Conservation (phyloP, 2,888 invertebrate species). For the Drosophila affinis region DNA sequence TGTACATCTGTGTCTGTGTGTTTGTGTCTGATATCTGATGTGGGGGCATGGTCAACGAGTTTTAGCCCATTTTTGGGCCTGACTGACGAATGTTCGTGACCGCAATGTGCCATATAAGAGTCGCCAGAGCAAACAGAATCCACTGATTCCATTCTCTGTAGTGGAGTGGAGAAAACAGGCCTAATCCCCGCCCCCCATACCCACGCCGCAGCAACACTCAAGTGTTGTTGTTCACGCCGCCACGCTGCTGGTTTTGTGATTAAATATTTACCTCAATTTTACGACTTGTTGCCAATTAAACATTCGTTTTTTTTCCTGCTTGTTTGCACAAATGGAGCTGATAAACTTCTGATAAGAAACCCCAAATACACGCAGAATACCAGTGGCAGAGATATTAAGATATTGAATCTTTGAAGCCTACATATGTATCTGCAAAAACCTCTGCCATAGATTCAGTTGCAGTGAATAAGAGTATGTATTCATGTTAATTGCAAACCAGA, state of each 20-base stretch:
- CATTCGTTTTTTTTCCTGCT: slow-evolving; percentile 10
- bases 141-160: slow-evolving; percentile 11
- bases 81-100: slow-evolving; percentile 60
- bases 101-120: slow-evolving; percentile 66
- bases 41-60: slow-evolving; percentile 66
- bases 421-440: no score
- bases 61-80: slow-evolving; percentile 70
- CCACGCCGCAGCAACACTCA: not conserved
- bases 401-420: no score
- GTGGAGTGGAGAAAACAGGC: slow-evolving; percentile 8
- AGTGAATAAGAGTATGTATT: no score
- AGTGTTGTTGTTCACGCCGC: slow-evolving; percentile 11
- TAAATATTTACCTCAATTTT: slow-evolving; percentile 55
- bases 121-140: slow-evolving; percentile 23
- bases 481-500: slow-evolving; percentile 4
- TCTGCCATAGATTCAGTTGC: no score
- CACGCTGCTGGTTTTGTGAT: slow-evolving; percentile 6
- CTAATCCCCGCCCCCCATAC: slow-evolving; percentile 20
- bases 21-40: slow-evolving; percentile 11
- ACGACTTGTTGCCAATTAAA: slow-evolving; percentile 54
- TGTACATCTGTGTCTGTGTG: not conserved
- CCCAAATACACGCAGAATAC: not conserved
- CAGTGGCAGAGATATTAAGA: no score
- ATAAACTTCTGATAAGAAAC: slow-evolving; percentile 16
- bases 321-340: slow-evolving; percentile 24